Base-by-base conservation (phyloP, 2,888 invertebrate species). In the Thysanoteuthis rhombus region DNA sequence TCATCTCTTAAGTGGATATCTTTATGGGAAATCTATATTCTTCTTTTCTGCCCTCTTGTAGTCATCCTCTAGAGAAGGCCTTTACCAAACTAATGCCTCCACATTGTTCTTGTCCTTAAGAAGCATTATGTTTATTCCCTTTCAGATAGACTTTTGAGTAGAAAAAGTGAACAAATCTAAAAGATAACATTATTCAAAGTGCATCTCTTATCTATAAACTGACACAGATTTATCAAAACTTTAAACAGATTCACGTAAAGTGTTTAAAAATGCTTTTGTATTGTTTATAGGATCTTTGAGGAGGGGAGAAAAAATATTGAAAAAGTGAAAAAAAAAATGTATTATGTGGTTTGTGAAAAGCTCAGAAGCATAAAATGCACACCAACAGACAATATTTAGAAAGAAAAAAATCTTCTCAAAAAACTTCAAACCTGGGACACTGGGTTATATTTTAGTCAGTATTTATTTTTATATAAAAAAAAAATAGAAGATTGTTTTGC, bases 1-100 rank as follows among this genome's bases (percentile, higher is more conserved):
- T 75, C 75, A 75, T 75, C 75, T 75, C 75, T 75, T 75, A 75
- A 75, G 75, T 75, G 75, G 75, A 75, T 75, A 75, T 75, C 75
- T 75, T 75, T 75, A 75, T 75, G 36, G 75, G 75, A 75, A 75
- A 75, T 75, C 75, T n/a, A 75, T 75, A 75, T 75, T 75, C 25
- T n/a, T 16, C n/a, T 75, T 36, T 36, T 75, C 75, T 75, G 75
- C 75, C 19, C 75, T 75, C 75, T 75, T 75, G 16, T 75, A 75
- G 36, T 75, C n/a, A 75, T 75, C 75, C 16, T 75, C n/a, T 36
- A 16, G 75, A n/a, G 75, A 75, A 75, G n/a, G 75, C n/a, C n/a
- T 75, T 75, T 75, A 3, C n/a, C n/a, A 75, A 75, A n/a, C n/a
- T 75, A 75, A 75, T 75, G 75, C 75, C 75, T 75, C 16, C 12